phyloP scores from a whole-genome alignment of 2,113 vertebrate species.

The Tachycineta bicolor region DNA sequence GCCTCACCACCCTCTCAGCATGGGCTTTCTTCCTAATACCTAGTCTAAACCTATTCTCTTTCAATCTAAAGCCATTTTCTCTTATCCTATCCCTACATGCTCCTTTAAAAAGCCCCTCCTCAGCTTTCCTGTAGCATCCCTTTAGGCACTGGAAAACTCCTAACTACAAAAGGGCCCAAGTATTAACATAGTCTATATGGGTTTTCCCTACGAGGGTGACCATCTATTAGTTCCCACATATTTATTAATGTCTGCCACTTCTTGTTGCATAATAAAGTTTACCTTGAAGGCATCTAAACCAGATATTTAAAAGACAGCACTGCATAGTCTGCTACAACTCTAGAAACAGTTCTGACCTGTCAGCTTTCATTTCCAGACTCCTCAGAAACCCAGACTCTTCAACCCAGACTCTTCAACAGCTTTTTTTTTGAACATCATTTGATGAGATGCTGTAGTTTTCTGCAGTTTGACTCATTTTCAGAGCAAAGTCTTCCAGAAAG shows the following conservation, averaged over 20 bases:
- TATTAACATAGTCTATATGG: neutral
- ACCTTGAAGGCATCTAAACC: neutral
- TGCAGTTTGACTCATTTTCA: neutral
- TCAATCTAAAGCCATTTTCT: neutral
- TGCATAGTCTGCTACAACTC: neutral
- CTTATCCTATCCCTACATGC: neutral
- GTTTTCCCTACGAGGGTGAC: neutral
- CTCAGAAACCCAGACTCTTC: neutral
- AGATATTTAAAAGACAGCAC: neutral
- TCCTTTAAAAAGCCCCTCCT: neutral
- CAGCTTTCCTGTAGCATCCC: neutral
- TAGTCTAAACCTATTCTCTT: neutral
- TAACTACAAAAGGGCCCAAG: neutral
- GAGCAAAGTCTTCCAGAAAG: neutral
- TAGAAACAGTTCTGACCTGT: neutral
- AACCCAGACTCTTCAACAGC: neutral
- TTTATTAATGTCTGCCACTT: neutral
- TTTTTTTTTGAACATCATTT: neutral
- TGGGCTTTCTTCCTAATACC: neutral
- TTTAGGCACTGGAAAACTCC: neutral
- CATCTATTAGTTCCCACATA: neutral
- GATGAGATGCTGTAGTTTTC: neutral
- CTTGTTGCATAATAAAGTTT: neutral
- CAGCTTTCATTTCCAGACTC: neutral
- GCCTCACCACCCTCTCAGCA: neutral